Base-by-base conservation (phyloP, 1,140 invertebrate species). In the Philopotamus ludificatus region DNA sequence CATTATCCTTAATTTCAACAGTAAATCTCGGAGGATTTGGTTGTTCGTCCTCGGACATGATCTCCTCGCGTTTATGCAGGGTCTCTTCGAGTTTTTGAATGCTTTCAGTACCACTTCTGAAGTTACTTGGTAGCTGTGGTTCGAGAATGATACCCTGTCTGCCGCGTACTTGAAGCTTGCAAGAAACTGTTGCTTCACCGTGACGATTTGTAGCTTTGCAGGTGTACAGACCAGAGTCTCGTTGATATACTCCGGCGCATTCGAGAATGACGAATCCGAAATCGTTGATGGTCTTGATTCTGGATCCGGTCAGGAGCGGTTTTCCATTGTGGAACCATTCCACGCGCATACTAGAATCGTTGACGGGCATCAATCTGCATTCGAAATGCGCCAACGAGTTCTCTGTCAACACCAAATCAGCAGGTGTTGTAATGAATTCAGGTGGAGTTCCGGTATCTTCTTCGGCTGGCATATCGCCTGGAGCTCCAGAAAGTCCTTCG, bases 321-420 rank as follows among this genome's bases (percentile, higher is more conserved):
- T 95, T 94, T 26, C 94, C 95, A 76, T 98, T 96, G 71, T 97
- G 94, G 85, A 89, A 97, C 95, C 95, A 98, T 79, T 97, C 95
- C 12, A 98, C 93, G 68, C 89, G 84, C 89, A 97, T 91, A 62
- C 89, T 93, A 0, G 92, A 90, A 79, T 97, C 94, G 72, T 93
- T 93, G 7, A 94, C 85, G n/a, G 95, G 95, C 58, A 87, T 86
- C 18, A 97, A 78, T 41, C 91, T 87, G 69, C 92, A 95, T 80
- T 97, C 94, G 71, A 97, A 95, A 76, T 97, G 94, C 65, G 94
- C 93, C 49, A 95, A 79, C 8, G 89, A 87, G 72, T 96, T 96
- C 80, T 98, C 95, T 10, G 84, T 80, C n/a, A 97, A 78, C 12
- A 87, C 86, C 51, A 94, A 81, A 77, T 96, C 93, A 15, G 87